These are phyloP conservation scores for Apotomis capreana DNA, from an alignment of 2,888 invertebrate species.

Conservation along the genomic window DNA sequence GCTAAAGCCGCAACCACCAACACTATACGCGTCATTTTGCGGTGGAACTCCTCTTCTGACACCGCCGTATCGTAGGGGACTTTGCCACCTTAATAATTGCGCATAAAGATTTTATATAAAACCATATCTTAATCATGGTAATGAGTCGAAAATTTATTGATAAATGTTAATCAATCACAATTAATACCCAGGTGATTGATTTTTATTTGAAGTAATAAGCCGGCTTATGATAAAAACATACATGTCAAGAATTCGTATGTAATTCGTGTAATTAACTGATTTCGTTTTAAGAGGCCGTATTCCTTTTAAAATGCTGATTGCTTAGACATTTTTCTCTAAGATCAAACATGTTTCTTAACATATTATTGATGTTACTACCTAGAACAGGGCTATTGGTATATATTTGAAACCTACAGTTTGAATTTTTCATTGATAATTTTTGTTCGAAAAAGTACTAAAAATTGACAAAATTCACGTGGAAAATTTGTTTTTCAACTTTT, in stretches of 20 bases:
- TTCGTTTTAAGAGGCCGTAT: background rate
- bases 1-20: constrained; percentile 52
- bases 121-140: constrained; percentile 17
- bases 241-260: background rate
- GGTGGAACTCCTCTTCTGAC: background rate
- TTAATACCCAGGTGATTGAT: constrained; percentile 18
- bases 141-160: constrained; percentile 4
- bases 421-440: too few species aligned
- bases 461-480: too few species aligned
- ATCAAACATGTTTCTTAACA: too few species aligned
- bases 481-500: too few species aligned
- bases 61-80: background rate
- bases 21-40: constrained; percentile 47
- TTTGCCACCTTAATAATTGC: background rate
- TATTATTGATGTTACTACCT: too few species aligned
- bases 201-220: background rate
- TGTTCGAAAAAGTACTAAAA: too few species aligned
- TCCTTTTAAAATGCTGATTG: too few species aligned
- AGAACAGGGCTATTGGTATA: too few species aligned
- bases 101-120: constrained; percentile 18
- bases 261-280: background rate
- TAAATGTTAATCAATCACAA: constrained; percentile 22
- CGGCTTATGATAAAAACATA: constrained; percentile 5
- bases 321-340: too few species aligned
- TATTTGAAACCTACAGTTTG: too few species aligned